These are phyloP conservation scores for Amazona finschi DNA, from an alignment of 2,797 vertebrate genomes.

Conservation along the genomic window DNA sequence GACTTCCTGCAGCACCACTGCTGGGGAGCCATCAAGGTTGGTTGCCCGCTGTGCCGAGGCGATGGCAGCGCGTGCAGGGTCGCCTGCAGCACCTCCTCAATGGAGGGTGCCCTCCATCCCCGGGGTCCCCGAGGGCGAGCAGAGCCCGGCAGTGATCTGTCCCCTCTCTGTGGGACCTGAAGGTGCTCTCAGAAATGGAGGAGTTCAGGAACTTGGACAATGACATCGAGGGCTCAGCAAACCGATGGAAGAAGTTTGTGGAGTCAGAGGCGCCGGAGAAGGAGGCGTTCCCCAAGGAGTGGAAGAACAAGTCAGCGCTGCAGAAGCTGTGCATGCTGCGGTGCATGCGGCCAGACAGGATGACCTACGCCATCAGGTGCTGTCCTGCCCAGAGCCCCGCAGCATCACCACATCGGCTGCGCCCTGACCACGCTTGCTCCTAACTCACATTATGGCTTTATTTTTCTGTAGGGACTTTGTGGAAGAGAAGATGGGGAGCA, in stretches of 20 bases:
- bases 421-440: rapidly evolving
- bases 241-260: constrained; percentile 79
- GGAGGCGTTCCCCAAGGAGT: constrained; percentile 76
- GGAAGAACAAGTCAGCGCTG: constrained; percentile 75
- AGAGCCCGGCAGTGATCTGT: background rate
- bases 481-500: constrained; percentile 80
- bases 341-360: constrained; percentile 77
- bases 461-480: constrained; percentile 72
- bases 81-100: background rate
- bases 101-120: background rate
- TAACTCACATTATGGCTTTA: background rate
- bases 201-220: constrained; percentile 77
- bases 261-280: constrained; percentile 76
- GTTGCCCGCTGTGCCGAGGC: background rate
- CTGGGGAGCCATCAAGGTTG: constrained; percentile 79
- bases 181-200: constrained; percentile 78
- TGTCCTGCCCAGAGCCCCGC: background rate
- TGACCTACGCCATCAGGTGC: constrained; percentile 77
- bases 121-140: background rate
- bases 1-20: constrained; percentile 74
- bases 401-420: rapidly evolving
- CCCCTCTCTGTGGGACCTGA: background rate
- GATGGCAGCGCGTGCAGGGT: background rate
- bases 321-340: constrained; percentile 79
- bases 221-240: constrained; percentile 75